These are phyloP conservation scores for Bergia sp. DNA, from an alignment of 92 coral and sea anemone species.

Conservation along the genomic window DNA sequence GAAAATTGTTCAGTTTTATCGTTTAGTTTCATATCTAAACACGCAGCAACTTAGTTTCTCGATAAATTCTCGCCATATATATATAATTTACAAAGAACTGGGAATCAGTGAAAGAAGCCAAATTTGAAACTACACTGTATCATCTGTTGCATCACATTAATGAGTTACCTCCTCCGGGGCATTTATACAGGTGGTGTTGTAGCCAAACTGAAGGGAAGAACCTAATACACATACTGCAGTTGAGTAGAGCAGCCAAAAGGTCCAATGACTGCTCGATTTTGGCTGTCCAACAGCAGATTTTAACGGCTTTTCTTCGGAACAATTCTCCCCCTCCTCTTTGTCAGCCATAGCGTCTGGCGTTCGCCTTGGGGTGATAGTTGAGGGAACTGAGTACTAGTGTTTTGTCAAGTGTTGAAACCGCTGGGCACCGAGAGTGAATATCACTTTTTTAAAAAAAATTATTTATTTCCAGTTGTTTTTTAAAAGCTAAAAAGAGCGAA, in stretches of 20 bases:
- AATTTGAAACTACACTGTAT: too few relatives aligned
- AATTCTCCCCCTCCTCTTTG: not conserved
- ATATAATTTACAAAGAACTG: too few relatives aligned
- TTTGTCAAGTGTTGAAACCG: too few relatives aligned
- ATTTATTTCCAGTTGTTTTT: too few relatives aligned
- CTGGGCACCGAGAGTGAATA: too few relatives aligned
- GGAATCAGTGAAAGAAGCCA: too few relatives aligned
- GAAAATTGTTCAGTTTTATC: too few relatives aligned
- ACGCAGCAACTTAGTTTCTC: too few relatives aligned
- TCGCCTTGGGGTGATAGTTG: not conserved
- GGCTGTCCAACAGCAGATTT: not conserved
- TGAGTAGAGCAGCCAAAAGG: constrained; percentile 77
- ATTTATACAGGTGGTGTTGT: constrained; percentile 81
- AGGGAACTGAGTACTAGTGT: not conserved
- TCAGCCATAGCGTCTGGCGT: not conserved
- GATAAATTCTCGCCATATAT: too few relatives aligned
- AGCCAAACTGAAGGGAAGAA: constrained; percentile 94
- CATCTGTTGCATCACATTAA: not conserved
- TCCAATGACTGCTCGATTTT: constrained; percentile 56
- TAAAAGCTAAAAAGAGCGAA: too few relatives aligned
- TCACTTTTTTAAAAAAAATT: too few relatives aligned
- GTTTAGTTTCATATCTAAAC: too few relatives aligned
- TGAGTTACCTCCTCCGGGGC: constrained; percentile 79
- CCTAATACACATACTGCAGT: constrained; percentile 78
- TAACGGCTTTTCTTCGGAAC: constrained; percentile 31